A percentile compares a stretch with the other conserved stretches of the same genome.
Conservation (phyloP, 30 jellyfish, hydroid and myxozoan species). For the Hydractinia symbiolongicarpus region DNA sequence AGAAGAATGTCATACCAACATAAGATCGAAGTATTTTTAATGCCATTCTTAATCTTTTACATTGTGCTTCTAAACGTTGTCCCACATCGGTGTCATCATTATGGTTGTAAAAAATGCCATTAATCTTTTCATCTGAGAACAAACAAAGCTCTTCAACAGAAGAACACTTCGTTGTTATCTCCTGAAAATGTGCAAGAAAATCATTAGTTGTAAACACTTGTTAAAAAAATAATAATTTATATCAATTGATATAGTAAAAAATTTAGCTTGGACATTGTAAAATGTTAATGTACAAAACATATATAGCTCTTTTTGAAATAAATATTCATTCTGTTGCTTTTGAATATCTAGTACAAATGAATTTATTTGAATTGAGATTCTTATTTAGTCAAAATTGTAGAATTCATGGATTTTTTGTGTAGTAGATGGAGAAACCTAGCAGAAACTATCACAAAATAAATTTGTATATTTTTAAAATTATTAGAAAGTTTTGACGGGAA, state of each 20-base stretch:
- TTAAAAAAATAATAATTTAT: background rate
- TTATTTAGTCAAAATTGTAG: no score
- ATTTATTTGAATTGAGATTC: no score
- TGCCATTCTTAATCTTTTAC: constrained; percentile 65
- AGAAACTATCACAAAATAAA: no score
- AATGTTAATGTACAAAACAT: no score
- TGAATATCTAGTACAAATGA: no score
- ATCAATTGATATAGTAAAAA: background rate
- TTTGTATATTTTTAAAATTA: no score
- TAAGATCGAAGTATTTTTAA: constrained; percentile 49
- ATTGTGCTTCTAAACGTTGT: constrained; percentile 30
- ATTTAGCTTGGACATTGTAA: no score
- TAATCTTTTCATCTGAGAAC: constrained; percentile 54
- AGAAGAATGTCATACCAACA: constrained; percentile 33
- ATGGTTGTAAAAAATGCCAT: constrained; percentile 27
- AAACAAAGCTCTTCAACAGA: constrained; percentile 47
- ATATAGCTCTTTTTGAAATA: no score
- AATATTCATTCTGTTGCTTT: no score
- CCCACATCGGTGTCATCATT: constrained; percentile 27
- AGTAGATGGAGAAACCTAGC: no score
- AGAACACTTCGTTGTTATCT: constrained; percentile 29
- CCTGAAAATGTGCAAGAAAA: constrained; percentile 26
- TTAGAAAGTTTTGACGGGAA: no score
- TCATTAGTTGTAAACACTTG: background rate
- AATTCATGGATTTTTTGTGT: no score